Evolutionary conservation across 2,888 invertebrate genomes (phyloP), one percentile per base, ranked within the genome.

Genomic region (Gortyna flavago): DNA sequence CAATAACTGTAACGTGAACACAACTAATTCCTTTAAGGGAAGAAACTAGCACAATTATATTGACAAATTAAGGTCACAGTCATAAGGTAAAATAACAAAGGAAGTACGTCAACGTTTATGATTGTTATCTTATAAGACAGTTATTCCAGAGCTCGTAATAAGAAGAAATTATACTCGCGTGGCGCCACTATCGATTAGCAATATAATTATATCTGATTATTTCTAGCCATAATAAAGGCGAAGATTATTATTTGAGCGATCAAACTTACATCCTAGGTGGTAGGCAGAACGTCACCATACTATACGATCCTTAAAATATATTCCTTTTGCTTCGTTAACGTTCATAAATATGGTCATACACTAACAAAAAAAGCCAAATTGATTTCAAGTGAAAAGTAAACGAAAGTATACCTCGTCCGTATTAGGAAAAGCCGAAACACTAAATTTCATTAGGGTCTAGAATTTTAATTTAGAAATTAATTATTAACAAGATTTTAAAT

Each of bases 381-480:
- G 18, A 64, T 72, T n/a, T 65, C 13, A 41, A 32, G 13, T 41
- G 21, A 81, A 59, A 59, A 13, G 6, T 35, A 32, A 35, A 35
- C 2, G 16, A 44, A 62, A 61, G 29, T 32, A 18, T 59, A 54
- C 48, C 25, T 51, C n/a, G 11, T 25, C 11, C 0, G 8, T 48
- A 62, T 41, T 51, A 67, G 18, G 16, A 61, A 51, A 61, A 18
- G 0, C 35, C 8, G 2, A 29, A 51, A 1, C 57, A 29, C 57
- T 59, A 4, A 71, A 83, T 54, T 70, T 70, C n/a, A 70, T 66
- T 29, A 41, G 11, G n/a, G 67, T n/a, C 67, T 71, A 57, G 71
- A 64, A 78, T 83, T 64, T 71, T 67, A 51, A 61, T 65, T 81
- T 11, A 35, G 6, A 76, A 76, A 70, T 61, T 54, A 70, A 82